Percentiles rank a stretch among this genome's conserved stretches.
phyloP scores from a whole-genome alignment of 30 jellyfish, hydroid and myxozoan genomes.

The Turritopsis rubra region DNA sequence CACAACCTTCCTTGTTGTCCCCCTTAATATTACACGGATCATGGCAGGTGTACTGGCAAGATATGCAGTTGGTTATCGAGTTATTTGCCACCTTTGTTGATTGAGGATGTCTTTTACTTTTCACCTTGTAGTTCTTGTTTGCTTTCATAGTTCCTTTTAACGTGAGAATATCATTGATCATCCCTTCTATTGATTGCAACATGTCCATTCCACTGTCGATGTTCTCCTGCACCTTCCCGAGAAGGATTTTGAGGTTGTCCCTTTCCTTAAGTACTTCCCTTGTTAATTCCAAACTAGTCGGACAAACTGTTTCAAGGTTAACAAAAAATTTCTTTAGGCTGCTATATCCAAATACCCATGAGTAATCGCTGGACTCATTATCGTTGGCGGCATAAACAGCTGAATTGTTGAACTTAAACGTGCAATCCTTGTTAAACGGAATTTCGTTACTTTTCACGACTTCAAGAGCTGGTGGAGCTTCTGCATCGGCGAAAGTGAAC shows the following conservation, averaged over 20 bases:
- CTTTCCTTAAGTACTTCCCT: slow-evolving; percentile 1
- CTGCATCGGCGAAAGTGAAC: slow-evolving; percentile 7
- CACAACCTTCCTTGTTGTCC: background rate
- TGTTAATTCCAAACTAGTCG: background rate
- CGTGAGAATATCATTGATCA: background rate
- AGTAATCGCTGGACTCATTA: background rate
- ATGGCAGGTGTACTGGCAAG: background rate
- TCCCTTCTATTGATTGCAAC: background rate
- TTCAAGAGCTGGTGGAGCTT: slow-evolving; percentile 13
- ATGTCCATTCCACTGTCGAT: slow-evolving; percentile 16
- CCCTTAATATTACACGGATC: background rate
- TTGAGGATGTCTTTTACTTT: slow-evolving; percentile 3
- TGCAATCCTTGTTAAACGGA: slow-evolving; percentile 1
- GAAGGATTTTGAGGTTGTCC: background rate
- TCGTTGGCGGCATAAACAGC: background rate
- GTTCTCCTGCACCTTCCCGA: background rate
- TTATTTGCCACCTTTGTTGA: background rate
- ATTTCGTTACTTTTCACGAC: background rate
- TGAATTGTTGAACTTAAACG: slow-evolving; percentile 3
- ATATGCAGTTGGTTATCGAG: background rate
- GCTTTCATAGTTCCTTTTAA: slow-evolving; percentile 2
- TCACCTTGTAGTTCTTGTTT: background rate
- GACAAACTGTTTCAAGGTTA: background rate
- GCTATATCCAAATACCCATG: slow-evolving; percentile 4
- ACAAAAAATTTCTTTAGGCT: background rate